Evolutionary conservation across 2,888 invertebrate genomes (phyloP).

Genomic region (Drosophila nr. perissopoda): DNA sequence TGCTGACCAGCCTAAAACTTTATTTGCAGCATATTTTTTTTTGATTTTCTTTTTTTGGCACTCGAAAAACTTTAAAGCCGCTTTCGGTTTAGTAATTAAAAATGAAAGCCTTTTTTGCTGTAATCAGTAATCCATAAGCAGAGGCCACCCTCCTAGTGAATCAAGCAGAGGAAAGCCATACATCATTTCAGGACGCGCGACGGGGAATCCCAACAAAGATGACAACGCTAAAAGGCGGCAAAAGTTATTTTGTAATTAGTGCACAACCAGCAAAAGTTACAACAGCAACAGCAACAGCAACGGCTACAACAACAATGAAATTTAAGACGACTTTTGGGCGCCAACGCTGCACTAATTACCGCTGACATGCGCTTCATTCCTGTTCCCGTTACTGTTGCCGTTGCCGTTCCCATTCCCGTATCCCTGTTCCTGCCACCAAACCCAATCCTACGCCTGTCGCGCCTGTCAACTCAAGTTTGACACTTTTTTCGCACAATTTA

Average conservation of each 20-base stretch:
- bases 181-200: conserved; percentile 63
- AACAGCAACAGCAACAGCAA: conserved; percentile 24
- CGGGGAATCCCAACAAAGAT: conserved; percentile 75
- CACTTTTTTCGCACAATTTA: conserved; percentile 77
- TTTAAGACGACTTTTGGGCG: conserved; percentile 72
- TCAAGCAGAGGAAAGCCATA: conserved; percentile 70
- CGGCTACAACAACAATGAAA: conserved; percentile 55
- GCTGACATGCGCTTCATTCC: conserved; percentile 60
- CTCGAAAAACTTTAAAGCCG: conserved; percentile 38
- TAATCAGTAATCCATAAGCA: conserved; percentile 41
- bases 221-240: conserved; percentile 62
- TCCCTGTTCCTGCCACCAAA: background rate
- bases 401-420: background rate
- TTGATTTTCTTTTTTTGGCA: background rate
- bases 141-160: conserved; percentile 32
- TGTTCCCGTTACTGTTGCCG: background rate
- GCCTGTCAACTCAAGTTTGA: conserved; percentile 78
- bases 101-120: conserved; percentile 59
- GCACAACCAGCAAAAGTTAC: conserved; percentile 46
- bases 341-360: conserved; percentile 72
- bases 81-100: conserved; percentile 62
- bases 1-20: conserved; percentile 7
- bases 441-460: conserved; percentile 18
- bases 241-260: conserved; percentile 79
- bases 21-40: conserved; percentile 11